Conservation (phyloP, 2,888 invertebrate genomes). For the Stenurella melanura region DNA sequence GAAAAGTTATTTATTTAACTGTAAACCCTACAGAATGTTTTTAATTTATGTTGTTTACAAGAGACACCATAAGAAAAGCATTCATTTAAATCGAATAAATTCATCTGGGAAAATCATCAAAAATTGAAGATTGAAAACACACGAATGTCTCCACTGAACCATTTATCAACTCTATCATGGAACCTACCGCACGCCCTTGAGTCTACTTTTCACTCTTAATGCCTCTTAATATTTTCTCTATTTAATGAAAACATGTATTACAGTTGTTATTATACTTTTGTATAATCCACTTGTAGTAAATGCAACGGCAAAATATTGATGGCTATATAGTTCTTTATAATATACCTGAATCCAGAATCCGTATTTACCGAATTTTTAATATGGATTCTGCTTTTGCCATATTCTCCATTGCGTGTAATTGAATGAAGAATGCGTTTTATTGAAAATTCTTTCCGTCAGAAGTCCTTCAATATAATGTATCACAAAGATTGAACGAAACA, state of each 20-base stretch:
- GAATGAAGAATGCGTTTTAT: slow-evolving; percentile 34
- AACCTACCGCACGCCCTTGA: slow-evolving; percentile 7
- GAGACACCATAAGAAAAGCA: background rate
- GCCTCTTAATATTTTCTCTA: no score
- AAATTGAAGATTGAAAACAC: slow-evolving; percentile 28
- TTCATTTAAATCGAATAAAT: background rate
- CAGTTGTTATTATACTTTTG: no score
- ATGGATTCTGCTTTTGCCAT: slow-evolving; percentile 34
- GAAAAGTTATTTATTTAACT: no score
- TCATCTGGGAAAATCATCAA: slow-evolving; percentile 5
- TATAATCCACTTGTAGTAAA: no score
- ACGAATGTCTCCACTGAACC: slow-evolving; percentile 17
- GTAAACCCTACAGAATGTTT: no score
- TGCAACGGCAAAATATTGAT: background rate
- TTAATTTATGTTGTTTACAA: background rate
- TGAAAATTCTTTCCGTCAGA: slow-evolving; percentile 45
- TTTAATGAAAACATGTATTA: no score
- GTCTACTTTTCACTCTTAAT: slow-evolving; percentile 11
- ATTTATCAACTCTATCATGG: slow-evolving; percentile 21
- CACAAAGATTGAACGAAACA: slow-evolving; percentile 54
- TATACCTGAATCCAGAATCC: background rate
- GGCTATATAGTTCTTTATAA: background rate
- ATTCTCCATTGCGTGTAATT: slow-evolving; percentile 42
- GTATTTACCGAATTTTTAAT: slow-evolving; percentile 22
- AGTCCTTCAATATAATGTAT: slow-evolving; percentile 46